Evolutionary conservation across 2,113 vertebrate species (phyloP).

Genomic region (Glaucidium brasilianum): DNA sequence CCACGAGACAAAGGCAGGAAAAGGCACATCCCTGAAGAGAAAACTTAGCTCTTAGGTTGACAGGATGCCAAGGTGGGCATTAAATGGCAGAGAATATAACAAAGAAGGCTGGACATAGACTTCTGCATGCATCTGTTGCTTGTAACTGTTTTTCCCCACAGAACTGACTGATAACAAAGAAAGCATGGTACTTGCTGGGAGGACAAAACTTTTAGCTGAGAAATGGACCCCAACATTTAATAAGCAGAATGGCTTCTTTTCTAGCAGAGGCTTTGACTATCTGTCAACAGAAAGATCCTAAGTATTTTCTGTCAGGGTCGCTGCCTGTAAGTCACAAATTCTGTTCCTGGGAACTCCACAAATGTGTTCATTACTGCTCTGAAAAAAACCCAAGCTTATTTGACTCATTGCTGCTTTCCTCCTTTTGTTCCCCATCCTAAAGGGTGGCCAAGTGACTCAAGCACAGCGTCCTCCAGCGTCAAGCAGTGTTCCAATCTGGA

Average conservation of each 20-base stretch:
- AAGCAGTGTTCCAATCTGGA: neutral
- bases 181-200: neutral
- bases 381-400: neutral
- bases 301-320: neutral
- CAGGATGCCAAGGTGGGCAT: neutral
- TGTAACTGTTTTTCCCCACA: neutral
- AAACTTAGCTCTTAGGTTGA: neutral
- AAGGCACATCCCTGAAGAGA: neutral
- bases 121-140: neutral
- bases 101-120: neutral
- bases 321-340: neutral
- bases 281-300: neutral
- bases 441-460: neutral
- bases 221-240: neutral
- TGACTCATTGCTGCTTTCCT: neutral
- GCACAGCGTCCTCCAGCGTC: neutral
- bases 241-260: neutral
- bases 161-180: neutral
- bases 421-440: neutral
- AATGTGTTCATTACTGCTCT: neutral
- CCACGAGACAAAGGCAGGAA: rapidly evolving
- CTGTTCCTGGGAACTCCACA: neutral
- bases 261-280: neutral
- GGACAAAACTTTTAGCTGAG: neutral
- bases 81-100: neutral